Base-by-base conservation (phyloP, 2,888 invertebrate species). In the Polylopha cassiicola region DNA sequence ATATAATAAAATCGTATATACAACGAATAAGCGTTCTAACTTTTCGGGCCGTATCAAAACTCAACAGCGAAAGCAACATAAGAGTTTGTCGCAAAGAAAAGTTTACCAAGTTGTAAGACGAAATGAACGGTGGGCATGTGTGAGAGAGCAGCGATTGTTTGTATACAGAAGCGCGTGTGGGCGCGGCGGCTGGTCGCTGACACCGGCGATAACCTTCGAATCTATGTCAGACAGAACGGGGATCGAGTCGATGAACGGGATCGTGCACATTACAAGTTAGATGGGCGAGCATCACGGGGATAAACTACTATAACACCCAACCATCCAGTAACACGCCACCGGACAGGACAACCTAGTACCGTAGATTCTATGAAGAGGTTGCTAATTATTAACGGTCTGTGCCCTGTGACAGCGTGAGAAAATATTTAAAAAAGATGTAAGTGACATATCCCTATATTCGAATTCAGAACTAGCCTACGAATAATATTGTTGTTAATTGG, bases 171-270 rank as follows among this genome's bases (percentile, higher is more conserved):
- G 67, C 71, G 77, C 70, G 69, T 77, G 81, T 80, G 73, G 78
- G 80, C 75, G 74, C 65, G 72, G 50, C 60, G 67, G 61, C 73
- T 81, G 82, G 81, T 80, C 81, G 81, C 74, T 81, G 82, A 84
- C 82, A 73, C 78, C 67, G 65, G 43, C 71, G 81, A 81, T 84
- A 82, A 82, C 82, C 84, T 84, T 82, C 80, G 65, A 61, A 73
- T 65, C 63, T 75, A 71, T 78, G 79, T 76, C 79, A 74, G 58
- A 77, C 78, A 73, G 58, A 76, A 66, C 75, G 65, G 66, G 61
- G 61, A 62, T 61, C 66, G 61, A 60, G 60, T 61, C 65, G 57
- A 53, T 61, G 61, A 76, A 74, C 75, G 69, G 66, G 66, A 61
- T 50, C 53, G 61, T 46, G 49, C 47, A 55, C 48, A 51, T 53